Percentiles rank a stretch among this genome's conserved stretches.
Conservation (phyloP, 2,888 invertebrate species). For the Thumatha senex region DNA sequence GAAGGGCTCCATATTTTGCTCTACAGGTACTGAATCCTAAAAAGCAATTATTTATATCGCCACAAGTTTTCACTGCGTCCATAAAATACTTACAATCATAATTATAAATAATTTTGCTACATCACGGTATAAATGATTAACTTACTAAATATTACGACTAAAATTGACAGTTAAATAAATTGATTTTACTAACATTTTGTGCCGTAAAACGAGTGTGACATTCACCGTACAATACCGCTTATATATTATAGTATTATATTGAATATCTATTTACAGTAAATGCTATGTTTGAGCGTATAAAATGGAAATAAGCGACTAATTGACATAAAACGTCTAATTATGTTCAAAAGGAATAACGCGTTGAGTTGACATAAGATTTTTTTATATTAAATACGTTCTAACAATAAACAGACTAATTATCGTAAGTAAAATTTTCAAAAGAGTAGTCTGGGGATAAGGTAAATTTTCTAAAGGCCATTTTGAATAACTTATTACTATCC, state of each 20-base stretch:
- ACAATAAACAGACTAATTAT: neutral
- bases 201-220: constrained; percentile 82
- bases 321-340: constrained; percentile 1
- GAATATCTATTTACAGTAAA: constrained; percentile 78
- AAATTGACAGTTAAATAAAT: constrained; percentile 81
- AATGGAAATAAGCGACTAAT: constrained; percentile 16
- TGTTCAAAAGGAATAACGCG: neutral
- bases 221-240: constrained; percentile 76
- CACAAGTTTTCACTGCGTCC: constrained; percentile 21
- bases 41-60: too few relatives aligned
- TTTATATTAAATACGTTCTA: neutral
- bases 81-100: constrained; percentile 34
- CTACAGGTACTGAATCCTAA: too few relatives aligned
- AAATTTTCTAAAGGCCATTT: neutral
- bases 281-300: constrained; percentile 18
- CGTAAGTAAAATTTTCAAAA: too few relatives aligned
- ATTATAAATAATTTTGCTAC: constrained; percentile 40
- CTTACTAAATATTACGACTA: constrained; percentile 69
- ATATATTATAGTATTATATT: constrained; percentile 60
- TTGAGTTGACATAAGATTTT: neutral
- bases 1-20: too few relatives aligned
- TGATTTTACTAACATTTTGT: constrained; percentile 78
- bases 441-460: too few relatives aligned
- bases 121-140: constrained; percentile 69
- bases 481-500: constrained; percentile 14